These are phyloP conservation scores for Aphidius colemani DNA, from an alignment of 2,888 invertebrate species.

Conservation along the genomic window DNA sequence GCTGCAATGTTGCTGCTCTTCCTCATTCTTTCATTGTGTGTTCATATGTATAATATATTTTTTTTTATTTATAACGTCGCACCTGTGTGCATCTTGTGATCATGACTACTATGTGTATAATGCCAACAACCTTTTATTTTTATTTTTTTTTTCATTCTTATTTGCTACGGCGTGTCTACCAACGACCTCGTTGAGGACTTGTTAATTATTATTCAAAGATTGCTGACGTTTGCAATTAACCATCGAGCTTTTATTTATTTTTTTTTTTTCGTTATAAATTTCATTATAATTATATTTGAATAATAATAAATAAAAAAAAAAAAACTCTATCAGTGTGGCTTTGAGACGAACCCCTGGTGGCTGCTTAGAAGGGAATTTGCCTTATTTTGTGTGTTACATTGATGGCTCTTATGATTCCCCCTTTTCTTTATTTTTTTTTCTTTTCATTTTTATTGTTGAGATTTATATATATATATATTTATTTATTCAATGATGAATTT, in stretches of 20 bases:
- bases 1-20: neutral
- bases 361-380: too few species aligned
- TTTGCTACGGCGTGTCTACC: too few species aligned
- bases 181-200: conserved; percentile 8
- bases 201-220: conserved; percentile 33
- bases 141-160: neutral
- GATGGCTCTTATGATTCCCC: too few species aligned
- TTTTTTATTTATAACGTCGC: neutral
- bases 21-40: neutral
- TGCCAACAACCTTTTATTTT: neutral
- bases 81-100: neutral
- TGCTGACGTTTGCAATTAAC: conserved; percentile 23
- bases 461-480: neutral
- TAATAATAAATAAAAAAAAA: too few species aligned
- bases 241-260: too few species aligned
- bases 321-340: too few species aligned
- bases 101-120: neutral
- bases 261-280: too few species aligned
- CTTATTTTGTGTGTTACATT: too few species aligned
- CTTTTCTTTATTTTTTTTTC: neutral
- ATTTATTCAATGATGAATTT: neutral
- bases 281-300: too few species aligned
- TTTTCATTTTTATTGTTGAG: neutral
- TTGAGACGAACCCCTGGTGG: too few species aligned
- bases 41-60: too few species aligned